Conservation (phyloP, 2,888 invertebrate genomes). For the Smittia aterrima region DNA sequence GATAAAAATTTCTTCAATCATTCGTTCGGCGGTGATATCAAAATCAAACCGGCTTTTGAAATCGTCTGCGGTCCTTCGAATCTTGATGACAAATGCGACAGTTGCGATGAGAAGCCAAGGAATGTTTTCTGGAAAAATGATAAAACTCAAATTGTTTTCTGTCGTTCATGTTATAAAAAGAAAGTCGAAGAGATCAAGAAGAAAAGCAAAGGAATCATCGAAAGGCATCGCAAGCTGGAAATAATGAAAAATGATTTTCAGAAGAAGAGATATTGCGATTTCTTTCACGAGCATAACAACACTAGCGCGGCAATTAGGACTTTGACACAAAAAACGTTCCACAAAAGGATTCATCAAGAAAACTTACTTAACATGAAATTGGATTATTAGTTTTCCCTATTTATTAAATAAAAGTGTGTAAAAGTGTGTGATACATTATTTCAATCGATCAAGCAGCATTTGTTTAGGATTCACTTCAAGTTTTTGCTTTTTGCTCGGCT, state of each 20-base stretch:
- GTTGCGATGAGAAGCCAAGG: neutral
- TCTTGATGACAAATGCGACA: neutral
- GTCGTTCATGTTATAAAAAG: constrained; percentile 16
- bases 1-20: neutral
- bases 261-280: constrained; percentile 33
- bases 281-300: constrained; percentile 24
- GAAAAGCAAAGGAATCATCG: neutral
- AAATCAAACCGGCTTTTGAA: constrained; percentile 1
- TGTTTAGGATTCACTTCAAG: neutral
- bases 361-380: neutral
- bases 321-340: neutral
- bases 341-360: neutral
- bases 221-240: neutral
- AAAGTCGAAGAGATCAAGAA: neutral
- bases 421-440: neutral
- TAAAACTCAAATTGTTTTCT: neutral
- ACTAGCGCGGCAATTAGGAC: neutral
- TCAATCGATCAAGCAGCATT: neutral
- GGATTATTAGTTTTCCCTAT: constrained; percentile 20
- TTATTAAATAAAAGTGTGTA: constrained; percentile 19
- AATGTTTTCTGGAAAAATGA: constrained; percentile 37
- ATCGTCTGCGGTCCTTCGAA: constrained; percentile 25
- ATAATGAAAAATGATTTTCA: constrained; percentile 10
- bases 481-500: constrained; percentile 8
- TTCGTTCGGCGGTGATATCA: constrained; percentile 15